A percentile compares a stretch with the other conserved stretches of the same genome.
These are phyloP conservation scores for Neotoxoptera formosana DNA, from an alignment of 1,140 invertebrate species.

Conservation along the genomic window DNA sequence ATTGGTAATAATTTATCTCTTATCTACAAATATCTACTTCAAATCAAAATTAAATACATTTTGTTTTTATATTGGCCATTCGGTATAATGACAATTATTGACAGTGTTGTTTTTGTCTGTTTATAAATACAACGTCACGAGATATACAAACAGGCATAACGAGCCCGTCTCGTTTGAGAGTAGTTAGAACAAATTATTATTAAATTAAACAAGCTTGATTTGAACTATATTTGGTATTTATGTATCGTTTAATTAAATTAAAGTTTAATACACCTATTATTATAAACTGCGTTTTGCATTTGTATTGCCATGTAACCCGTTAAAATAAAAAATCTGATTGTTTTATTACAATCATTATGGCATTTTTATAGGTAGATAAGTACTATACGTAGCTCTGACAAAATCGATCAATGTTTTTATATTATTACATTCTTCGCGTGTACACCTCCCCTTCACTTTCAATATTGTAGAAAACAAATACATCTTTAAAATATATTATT, in stretches of 20 bases:
- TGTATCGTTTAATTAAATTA: background rate
- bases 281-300: no score
- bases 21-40: background rate
- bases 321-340: background rate
- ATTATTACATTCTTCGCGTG: background rate
- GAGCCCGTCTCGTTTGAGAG: no score
- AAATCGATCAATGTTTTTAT: background rate
- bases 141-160: no score
- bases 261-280: background rate
- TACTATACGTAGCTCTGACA: background rate
- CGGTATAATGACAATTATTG: no score
- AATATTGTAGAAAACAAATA: background rate
- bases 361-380: no score
- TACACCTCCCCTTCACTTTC: background rate
- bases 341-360: no score
- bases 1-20: background rate
- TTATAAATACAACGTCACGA: no score
- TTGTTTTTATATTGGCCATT: no score
- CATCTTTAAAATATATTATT: background rate
- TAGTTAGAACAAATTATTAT: no score
- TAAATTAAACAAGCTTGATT: no score
- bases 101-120: no score
- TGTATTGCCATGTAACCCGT: background rate
- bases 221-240: background rate
- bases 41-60: background rate